These are phyloP conservation scores for Streblospio benedicti DNA, from an alignment of 1,140 invertebrate genomes.

Conservation along the genomic window DNA sequence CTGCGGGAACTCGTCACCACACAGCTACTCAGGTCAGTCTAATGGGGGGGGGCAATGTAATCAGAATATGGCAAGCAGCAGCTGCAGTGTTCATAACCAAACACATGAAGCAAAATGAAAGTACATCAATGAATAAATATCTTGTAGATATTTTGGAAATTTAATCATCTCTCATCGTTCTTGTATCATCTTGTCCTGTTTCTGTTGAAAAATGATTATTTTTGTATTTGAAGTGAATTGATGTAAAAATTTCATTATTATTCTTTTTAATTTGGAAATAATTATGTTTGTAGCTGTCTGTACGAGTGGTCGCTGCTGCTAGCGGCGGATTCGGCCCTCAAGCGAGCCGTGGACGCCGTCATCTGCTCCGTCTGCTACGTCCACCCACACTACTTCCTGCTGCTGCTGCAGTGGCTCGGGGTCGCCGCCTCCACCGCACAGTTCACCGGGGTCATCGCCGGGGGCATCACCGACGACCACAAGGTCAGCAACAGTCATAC, in stretches of 20 bases:
- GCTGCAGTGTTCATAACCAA: too few species aligned
- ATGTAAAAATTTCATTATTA: too few species aligned
- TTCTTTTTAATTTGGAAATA: too few species aligned
- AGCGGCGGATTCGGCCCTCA: slow-evolving; percentile 57
- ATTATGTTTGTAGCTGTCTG: slow-evolving; percentile 55
- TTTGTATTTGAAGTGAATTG: too few species aligned
- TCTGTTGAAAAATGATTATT: too few species aligned
- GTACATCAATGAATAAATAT: too few species aligned
- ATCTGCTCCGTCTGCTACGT: slow-evolving; percentile 77
- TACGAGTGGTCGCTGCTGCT: slow-evolving; percentile 67
- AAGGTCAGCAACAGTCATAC: slow-evolving; percentile 52
- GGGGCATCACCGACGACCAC: slow-evolving; percentile 59
- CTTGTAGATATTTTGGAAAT: too few species aligned
- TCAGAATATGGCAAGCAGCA: not conserved
- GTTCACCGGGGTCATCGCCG: slow-evolving; percentile 49
- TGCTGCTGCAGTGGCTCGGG: slow-evolving; percentile 64
- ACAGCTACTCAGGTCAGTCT: slow-evolving; percentile 37
- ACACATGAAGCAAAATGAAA: too few species aligned
- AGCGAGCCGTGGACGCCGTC: slow-evolving; percentile 67
- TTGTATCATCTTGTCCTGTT: too few species aligned
- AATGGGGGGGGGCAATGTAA: not conserved
- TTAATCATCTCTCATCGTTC: too few species aligned
- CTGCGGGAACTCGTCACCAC: slow-evolving; percentile 30
- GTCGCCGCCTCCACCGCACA: slow-evolving; percentile 53
- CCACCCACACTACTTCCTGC: slow-evolving; percentile 63